Evolutionary conservation across 2,888 invertebrate species (phyloP), one percentile per base, ranked within the genome.

Genomic region (Eupithecia subfuscata): DNA sequence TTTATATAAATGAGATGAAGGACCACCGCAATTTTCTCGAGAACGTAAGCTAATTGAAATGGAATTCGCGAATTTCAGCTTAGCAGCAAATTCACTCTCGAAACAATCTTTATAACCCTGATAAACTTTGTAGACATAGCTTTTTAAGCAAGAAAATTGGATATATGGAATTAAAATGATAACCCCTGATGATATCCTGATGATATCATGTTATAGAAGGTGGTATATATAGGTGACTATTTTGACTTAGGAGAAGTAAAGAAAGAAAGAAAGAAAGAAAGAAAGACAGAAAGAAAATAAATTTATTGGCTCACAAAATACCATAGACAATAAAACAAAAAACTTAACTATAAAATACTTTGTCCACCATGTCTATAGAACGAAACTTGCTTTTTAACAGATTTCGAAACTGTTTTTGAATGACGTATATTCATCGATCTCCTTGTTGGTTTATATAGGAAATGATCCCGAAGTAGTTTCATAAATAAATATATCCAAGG

Each of bases 1-100:
- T 88, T 89, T 85, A 83, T 82, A 87, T 87, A 86, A 89, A 85
- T 84, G 87, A 86, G 86, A 86, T 87, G 85, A 88, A 88, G 88
- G 86, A 86, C 84, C 86, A 84, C 75, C 75, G 84, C 86, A 88
- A 87, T 89, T 86, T 86, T 82, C 83, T 79, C 78, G 79, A 81
- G 78, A 84, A 43, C 82, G 82, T 85, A 83, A 81, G 80, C 40
- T 84, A 70, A 79, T 77, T 79, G 79, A 83, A 83, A 85, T 83
- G 82, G 82, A 83, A 82, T 83, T 82, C 83, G 70, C 56, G 40
- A 43, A 68, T n/a, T 68, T 40, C 25, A 64, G 64, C 64, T 34
- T 64, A 64, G 64, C 18, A 64, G 34, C 64, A 64, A 64, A 30
- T 30, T 60, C 25, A 60, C 60, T 60, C 60, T 34, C 34, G 64